These are phyloP conservation scores for Mamestra configurata DNA, from an alignment of 1,140 invertebrate genomes.

Conservation along the genomic window DNA sequence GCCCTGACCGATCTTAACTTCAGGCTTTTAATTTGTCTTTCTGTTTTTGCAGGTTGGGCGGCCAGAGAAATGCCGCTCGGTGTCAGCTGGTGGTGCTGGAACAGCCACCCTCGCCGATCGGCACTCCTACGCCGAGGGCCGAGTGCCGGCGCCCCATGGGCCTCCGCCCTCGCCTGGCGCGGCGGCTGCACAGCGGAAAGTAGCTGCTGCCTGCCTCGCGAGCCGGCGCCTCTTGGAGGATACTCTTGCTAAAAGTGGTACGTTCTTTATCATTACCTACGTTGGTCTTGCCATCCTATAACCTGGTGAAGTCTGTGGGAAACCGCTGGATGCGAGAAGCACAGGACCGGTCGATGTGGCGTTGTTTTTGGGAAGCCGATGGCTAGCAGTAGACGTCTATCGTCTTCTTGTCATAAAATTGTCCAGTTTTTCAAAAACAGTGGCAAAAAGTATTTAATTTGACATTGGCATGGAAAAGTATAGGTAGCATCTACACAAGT, in stretches of 20 bases:
- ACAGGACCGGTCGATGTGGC: too few relatives aligned
- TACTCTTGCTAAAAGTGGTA: slow-evolving; percentile 91
- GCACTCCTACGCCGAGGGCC: slow-evolving; percentile 73
- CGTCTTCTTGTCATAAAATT: background rate
- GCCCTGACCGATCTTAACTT: too few relatives aligned
- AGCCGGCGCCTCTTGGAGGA: slow-evolving; percentile 92
- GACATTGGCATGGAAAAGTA: background rate
- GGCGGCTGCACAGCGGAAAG: slow-evolving; percentile 73
- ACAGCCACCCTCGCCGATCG: slow-evolving; percentile 62
- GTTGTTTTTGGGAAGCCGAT: too few relatives aligned
- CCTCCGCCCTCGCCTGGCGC: slow-evolving; percentile 85
- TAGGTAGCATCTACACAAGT: background rate
- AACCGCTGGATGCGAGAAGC: too few relatives aligned
- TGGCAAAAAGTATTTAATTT: background rate
- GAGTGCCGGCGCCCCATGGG: slow-evolving; percentile 81
- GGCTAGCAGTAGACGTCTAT: too few relatives aligned
- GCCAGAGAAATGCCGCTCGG: slow-evolving; percentile 81
- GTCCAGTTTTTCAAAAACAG: background rate
- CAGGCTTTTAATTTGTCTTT: slow-evolving; percentile 36
- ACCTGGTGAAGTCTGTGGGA: too few relatives aligned
- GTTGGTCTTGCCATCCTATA: too few relatives aligned
- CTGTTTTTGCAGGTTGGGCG: slow-evolving; percentile 76
- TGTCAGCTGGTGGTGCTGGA: slow-evolving; percentile 72
- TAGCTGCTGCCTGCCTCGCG: slow-evolving; percentile 81
- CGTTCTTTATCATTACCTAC: slow-evolving; percentile 44